phyloP scores from a whole-genome alignment of 2,888 invertebrate genomes.

The Empis livida region DNA sequence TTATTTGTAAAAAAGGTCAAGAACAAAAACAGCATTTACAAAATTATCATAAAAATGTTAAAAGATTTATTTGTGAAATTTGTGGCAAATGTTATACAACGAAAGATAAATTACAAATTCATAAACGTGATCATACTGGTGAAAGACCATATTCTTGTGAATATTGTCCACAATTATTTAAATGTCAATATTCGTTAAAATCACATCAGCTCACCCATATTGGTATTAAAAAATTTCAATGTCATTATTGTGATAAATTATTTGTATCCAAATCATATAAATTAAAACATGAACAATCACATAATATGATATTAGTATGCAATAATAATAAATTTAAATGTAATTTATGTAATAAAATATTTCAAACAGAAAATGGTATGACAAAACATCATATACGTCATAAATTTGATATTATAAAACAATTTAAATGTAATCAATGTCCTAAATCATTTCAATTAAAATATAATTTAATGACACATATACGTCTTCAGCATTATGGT shows the following conservation, averaged over 20 bases:
- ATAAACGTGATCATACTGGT: not conserved
- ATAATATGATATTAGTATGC: too few species aligned
- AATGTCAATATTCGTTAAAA: not conserved
- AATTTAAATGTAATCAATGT: not conserved
- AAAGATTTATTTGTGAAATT: not conserved
- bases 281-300: not conserved
- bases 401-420: not conserved
- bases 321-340: not conserved
- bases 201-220: not conserved
- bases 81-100: conserved; percentile 1
- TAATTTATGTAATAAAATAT: not conserved
- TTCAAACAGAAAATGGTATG: not conserved
- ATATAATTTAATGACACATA: not conserved
- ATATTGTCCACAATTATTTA: not conserved
- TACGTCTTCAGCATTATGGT: not conserved
- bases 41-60: not conserved
- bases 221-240: not conserved
- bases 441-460: not conserved
- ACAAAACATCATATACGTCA: not conserved
- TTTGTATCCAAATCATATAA: not conserved
- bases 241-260: not conserved
- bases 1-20: not conserved
- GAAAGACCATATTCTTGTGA: not conserved
- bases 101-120: not conserved
- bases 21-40: not conserved